Percentiles rank a stretch among this genome's conserved stretches.
phyloP scores from a whole-genome alignment of 2,113 vertebrate genomes.

The Macrotus californicus region DNA sequence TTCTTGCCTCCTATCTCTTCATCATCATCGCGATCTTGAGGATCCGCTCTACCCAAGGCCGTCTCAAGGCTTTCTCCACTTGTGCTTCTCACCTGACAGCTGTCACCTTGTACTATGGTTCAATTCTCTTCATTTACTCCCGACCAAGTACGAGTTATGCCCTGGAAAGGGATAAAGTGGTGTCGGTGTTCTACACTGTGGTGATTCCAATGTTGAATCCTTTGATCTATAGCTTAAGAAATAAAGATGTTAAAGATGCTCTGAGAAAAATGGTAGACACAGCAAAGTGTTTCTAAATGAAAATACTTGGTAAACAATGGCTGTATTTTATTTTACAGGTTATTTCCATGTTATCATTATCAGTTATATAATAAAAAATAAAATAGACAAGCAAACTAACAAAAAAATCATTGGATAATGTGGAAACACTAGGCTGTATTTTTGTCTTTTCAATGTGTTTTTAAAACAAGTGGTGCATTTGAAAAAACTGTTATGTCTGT shows the following conservation, averaged over 20 bases:
- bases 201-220: slow-evolving; percentile 60
- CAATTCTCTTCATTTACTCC: slow-evolving; percentile 61
- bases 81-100: slow-evolving; percentile 49
- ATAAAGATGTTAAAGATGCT: slow-evolving; percentile 61
- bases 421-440: neutral
- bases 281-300: neutral
- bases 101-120: slow-evolving; percentile 53
- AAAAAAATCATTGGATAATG: neutral
- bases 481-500: neutral
- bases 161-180: slow-evolving; percentile 61
- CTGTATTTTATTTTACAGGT: neutral
- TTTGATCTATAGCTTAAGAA: slow-evolving; percentile 59
- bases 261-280: slow-evolving; percentile 32
- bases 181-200: slow-evolving; percentile 69
- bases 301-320: neutral
- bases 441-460: neutral
- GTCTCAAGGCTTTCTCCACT: slow-evolving; percentile 65
- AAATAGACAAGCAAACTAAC: neutral
- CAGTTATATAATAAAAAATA: neutral
- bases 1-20: slow-evolving; percentile 63
- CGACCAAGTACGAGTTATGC: slow-evolving; percentile 51
- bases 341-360: neutral
- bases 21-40: slow-evolving; percentile 52
- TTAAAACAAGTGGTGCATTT: neutral
- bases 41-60: slow-evolving; percentile 10